These are phyloP conservation scores for Odontophorus gujanensis DNA, from an alignment of 2,113 vertebrate genomes.

Conservation along the genomic window DNA sequence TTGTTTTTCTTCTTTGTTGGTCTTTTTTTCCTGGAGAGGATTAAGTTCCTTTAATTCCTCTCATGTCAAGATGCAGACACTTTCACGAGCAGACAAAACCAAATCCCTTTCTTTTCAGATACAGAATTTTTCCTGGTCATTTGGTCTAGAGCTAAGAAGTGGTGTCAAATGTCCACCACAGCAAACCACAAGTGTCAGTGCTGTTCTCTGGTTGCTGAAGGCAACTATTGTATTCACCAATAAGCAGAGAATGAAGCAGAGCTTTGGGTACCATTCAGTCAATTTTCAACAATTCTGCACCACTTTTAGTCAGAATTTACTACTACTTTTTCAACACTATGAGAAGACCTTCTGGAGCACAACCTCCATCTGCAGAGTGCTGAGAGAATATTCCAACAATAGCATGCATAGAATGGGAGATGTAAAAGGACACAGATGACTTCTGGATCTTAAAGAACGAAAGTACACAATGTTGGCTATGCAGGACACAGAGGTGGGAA, in stretches of 20 bases:
- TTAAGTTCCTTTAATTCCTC: neutral
- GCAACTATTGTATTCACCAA: neutral
- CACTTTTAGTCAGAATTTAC: neutral
- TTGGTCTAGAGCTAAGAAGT: neutral
- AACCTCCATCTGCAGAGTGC: neutral
- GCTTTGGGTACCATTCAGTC: neutral
- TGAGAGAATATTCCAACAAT: neutral
- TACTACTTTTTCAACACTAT: neutral
- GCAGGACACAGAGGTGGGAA: neutral
- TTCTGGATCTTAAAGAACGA: neutral
- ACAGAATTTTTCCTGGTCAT: neutral
- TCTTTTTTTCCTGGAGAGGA: neutral
- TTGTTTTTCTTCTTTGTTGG: neutral
- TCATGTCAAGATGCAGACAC: neutral
- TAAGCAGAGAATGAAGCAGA: neutral
- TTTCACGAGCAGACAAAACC: neutral
- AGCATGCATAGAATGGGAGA: neutral
- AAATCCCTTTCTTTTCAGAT: neutral
- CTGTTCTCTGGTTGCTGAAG: neutral
- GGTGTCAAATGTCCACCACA: slow-evolving; percentile 15
- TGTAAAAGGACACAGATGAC: neutral
- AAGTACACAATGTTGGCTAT: neutral
- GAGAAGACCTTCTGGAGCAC: neutral
- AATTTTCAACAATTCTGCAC: neutral
- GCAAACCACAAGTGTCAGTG: neutral